Evolutionary conservation across 2,888 invertebrate species (phyloP), one percentile per base, ranked within the genome.

Genomic region (Hirtodrosophila cameraria): DNA sequence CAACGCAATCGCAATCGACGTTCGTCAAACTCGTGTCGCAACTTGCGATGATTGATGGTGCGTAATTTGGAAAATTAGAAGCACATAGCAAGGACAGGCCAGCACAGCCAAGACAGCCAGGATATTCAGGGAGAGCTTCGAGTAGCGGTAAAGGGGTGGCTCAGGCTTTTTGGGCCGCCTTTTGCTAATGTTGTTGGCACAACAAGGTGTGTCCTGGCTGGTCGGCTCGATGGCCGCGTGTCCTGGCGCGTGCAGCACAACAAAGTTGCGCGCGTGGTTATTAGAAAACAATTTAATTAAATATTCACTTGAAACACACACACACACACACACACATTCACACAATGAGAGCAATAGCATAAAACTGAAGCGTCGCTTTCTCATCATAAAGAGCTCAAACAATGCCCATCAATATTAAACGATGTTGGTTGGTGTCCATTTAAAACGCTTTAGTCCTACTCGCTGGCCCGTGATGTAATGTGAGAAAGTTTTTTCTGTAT

Each of bases 251-350:
- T 71, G 70, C 79, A 43, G 60, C 62, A 41, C 81, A 55, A 72
- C 81, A 75, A 73, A 76, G 77, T 75, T 76, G 78, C 72, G 69
- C 72, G 69, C 79, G 63, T 77, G 79, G 79, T 86, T 89, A 88
- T 89, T 88, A 88, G 88, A 89, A 89, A 88, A 88, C 89, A 89
- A 88, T 89, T 89, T 89, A 89, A 89, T 89, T 89, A 89, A 89
- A 89, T 88, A 89, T 88, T 87, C 88, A 88, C 85, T 89, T 83
- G 81, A 87, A 86, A 68, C 68, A 76, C 79, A 71, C 55, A 69
- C 70, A 65, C 65, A 60, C 55, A 57, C n/a, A 41, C 20, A 68
- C 46, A 61, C n/a, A n/a, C n/a, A n/a, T n/a, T n/a, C n/a, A n/a
- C n/a, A n/a, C n/a, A 53, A 62, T 53, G 65, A 50, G 46, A 49